Evolutionary conservation across 2,797 vertebrate species (phyloP).

Genomic region (Peromyscus nudipes): DNA sequence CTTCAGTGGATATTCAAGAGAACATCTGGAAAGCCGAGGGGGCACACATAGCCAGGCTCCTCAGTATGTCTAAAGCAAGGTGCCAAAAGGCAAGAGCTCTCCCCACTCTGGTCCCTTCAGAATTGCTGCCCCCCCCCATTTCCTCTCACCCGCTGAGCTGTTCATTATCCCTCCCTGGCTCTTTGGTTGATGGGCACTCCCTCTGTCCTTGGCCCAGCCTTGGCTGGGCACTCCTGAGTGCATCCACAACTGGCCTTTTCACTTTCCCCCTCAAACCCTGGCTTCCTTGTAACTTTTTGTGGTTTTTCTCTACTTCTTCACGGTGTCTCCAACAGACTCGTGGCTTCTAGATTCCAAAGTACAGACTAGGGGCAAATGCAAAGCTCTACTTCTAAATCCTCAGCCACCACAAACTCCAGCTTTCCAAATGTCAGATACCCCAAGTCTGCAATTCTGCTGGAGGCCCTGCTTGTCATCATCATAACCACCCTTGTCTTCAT

Average conservation of each 20-base stretch:
- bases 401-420: not conserved
- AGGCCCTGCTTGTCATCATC: not conserved
- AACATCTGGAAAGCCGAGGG: not conserved
- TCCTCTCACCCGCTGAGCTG: fast-evolving
- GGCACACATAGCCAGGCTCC: not conserved
- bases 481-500: not conserved
- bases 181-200: not conserved
- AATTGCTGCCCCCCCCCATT: not conserved
- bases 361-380: not conserved
- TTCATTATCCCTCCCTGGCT: not conserved
- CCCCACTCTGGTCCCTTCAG: not conserved
- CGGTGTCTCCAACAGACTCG: not conserved
- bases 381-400: not conserved
- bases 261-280: not conserved
- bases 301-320: not conserved
- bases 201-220: not conserved
- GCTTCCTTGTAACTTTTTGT: not conserved
- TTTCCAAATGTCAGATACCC: not conserved
- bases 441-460: fast-evolving
- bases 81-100: not conserved
- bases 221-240: not conserved
- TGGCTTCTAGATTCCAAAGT: not conserved
- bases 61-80: not conserved
- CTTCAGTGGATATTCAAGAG: not conserved
- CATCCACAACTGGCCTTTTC: not conserved